Evolutionary conservation across 30 jellyfish, hydroid and myxozoan genomes (phyloP).

Genomic region (Aurelia aurita): DNA sequence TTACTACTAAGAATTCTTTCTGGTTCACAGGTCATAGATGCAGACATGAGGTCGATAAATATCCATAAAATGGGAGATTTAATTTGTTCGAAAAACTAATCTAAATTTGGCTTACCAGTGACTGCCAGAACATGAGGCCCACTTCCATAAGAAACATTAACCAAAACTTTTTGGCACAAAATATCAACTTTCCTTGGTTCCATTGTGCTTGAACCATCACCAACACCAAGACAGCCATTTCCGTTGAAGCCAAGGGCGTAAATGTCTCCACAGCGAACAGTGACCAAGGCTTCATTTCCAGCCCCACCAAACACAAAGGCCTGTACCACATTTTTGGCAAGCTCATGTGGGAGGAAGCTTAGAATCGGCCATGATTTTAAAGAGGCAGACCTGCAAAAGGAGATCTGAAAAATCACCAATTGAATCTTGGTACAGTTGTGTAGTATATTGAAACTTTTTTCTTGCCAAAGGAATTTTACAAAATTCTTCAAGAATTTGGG

Average conservation of each 20-base stretch:
- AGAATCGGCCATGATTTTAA: constrained; percentile 86
- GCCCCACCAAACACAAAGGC: constrained; percentile 96
- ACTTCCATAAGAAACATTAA: constrained; percentile 78
- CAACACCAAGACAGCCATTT: constrained; percentile 92
- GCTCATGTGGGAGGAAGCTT: constrained; percentile 82
- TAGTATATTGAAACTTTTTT: too few species aligned
- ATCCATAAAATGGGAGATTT: too few species aligned
- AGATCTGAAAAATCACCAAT: too few species aligned
- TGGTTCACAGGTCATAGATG: too few species aligned
- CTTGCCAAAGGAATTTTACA: too few species aligned
- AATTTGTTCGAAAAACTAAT: too few species aligned
- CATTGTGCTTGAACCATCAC: constrained; percentile 73
- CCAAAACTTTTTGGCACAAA: constrained; percentile 65
- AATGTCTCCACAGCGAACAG: constrained; percentile 73
- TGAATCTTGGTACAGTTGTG: too few species aligned
- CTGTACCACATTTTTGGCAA: constrained; percentile 68
- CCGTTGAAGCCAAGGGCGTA: constrained; percentile 89
- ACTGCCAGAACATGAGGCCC: constrained; percentile 92
- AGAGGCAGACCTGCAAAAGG: constrained; percentile 24
- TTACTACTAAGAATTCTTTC: too few species aligned
- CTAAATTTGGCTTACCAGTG: constrained; percentile 59
- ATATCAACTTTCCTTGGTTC: constrained; percentile 74
- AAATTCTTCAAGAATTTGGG: too few species aligned
- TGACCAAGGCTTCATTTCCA: constrained; percentile 88
- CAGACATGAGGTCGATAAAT: too few species aligned